Evolutionary conservation across 2,113 vertebrate species (phyloP).

Genomic region (Excalfactoria chinensis): DNA sequence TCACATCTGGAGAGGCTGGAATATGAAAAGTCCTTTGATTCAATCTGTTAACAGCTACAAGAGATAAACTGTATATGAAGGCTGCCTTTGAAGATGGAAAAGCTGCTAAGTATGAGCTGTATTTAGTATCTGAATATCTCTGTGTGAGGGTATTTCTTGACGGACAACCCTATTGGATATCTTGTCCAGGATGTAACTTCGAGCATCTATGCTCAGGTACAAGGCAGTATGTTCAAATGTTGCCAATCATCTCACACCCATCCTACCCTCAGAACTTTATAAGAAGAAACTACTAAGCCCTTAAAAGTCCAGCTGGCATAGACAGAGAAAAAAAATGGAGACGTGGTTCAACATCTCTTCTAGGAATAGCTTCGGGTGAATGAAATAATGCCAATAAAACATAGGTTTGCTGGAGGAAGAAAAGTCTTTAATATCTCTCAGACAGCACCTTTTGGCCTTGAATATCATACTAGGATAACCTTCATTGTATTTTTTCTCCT

Average conservation of each 20-base stretch:
- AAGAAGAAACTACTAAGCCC: not conserved
- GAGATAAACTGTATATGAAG: not conserved
- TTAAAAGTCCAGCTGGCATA: not conserved
- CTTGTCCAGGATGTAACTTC: not conserved
- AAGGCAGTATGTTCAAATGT: not conserved
- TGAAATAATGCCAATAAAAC: not conserved
- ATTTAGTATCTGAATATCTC: not conserved
- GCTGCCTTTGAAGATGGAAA: not conserved
- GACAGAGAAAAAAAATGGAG: not conserved
- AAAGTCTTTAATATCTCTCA: not conserved
- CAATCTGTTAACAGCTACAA: constrained; percentile 26
- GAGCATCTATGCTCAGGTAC: not conserved
- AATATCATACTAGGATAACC: not conserved
- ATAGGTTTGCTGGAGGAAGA: not conserved
- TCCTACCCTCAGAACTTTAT: not conserved
- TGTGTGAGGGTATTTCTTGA: not conserved
- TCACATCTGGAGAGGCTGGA: constrained; percentile 12
- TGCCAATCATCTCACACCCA: not conserved
- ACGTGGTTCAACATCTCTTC: not conserved
- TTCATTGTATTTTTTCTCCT: not conserved
- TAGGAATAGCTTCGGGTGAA: not conserved
- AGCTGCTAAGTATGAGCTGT: not conserved
- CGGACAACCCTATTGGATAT: not conserved
- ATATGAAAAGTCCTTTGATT: not conserved
- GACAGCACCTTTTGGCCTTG: not conserved